Base-by-base conservation (phyloP, 1,140 invertebrate genomes). In the Drosophila repletoides region DNA sequence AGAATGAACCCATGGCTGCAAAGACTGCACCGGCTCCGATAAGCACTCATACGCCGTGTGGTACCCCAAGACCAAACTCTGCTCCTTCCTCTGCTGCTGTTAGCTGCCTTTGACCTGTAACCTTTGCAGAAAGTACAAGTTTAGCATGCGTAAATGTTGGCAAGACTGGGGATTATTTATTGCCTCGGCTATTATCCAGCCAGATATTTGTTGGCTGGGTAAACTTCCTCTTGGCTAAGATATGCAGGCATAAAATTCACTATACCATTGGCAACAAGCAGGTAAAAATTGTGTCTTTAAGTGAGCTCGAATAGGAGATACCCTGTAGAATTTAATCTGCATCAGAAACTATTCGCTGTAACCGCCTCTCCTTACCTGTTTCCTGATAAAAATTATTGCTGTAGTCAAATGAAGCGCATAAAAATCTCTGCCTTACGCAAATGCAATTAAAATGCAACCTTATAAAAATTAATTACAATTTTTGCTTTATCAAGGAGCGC, bases 161-260 rank as follows among this genome's bases (percentile, higher is more conserved):
- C 34, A 24, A 28, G 49, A 6, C 19, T 12, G 19, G 28, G 49
- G 34, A 12, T 53, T 53, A 76, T 76, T 72, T 76, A 76, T 76
- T 76, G 73, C 71, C 65, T 72, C 43, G 29, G 59, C 67, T 24
- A n/a, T n/a, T n/a, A n/a, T n/a, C n/a, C n/a, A n/a, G n/a, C n/a
- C n/a, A 53, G 40, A 36, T 53, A 10, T 53, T 53, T 40, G 34
- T 15, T 40, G 24, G 7, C 34, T 22, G 24, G 14, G 21, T 10
- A 15, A 53, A 53, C 34, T 53, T n/a, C n/a, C n/a, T n/a, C n/a
- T n/a, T 53, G 34, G n/a, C 48, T 36, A n/a, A 36, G 29, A 51
- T 51, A 12, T 24, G n/a, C 31, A 31, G 28, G 26, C n/a, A 19
- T 15, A n/a, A 12, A 6, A 9, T n/a, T 9, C 15, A 31, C n/a